phyloP scores from a whole-genome alignment of 2,113 vertebrate species.

The Engystomops pustulosus region DNA sequence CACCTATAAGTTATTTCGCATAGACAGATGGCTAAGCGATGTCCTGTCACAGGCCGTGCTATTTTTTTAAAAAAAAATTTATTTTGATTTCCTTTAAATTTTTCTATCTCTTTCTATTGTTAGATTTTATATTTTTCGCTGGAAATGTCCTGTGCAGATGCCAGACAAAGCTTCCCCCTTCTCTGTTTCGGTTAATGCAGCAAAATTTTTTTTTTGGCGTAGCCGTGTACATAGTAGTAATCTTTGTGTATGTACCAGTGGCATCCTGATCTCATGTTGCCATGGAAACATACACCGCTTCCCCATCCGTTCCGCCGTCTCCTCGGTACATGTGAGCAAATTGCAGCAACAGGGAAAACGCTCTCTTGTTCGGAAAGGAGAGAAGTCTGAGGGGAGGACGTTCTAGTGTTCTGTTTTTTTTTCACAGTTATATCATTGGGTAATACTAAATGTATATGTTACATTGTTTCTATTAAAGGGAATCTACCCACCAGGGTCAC shows the following conservation, averaged over 20 bases:
- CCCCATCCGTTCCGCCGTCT: background rate
- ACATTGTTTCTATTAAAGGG: no score
- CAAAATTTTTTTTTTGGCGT: background rate
- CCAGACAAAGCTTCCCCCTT: background rate
- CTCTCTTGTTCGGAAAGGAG: background rate
- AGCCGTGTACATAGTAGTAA: constrained; percentile 18
- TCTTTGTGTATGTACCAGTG: constrained; percentile 11
- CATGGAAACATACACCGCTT: constrained; percentile 39
- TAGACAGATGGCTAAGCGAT: no score
- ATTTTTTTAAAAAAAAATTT: no score
- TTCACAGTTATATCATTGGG: no score
- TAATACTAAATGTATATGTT: no score
- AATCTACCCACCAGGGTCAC: no score
- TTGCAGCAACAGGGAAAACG: background rate
- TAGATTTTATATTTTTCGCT: background rate
- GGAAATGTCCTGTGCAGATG: background rate
- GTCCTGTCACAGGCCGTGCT: no score
- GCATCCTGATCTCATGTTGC: constrained; percentile 37
- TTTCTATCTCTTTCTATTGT: background rate
- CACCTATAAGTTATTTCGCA: no score
- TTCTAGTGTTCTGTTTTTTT: background rate
- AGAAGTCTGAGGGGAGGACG: background rate
- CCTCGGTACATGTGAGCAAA: constrained; percentile 7
- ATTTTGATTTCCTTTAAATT: no score
- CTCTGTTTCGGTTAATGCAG: background rate